These are phyloP conservation scores for Holocentrus rufus DNA, from an alignment of 2,797 vertebrate species.

Conservation along the genomic window DNA sequence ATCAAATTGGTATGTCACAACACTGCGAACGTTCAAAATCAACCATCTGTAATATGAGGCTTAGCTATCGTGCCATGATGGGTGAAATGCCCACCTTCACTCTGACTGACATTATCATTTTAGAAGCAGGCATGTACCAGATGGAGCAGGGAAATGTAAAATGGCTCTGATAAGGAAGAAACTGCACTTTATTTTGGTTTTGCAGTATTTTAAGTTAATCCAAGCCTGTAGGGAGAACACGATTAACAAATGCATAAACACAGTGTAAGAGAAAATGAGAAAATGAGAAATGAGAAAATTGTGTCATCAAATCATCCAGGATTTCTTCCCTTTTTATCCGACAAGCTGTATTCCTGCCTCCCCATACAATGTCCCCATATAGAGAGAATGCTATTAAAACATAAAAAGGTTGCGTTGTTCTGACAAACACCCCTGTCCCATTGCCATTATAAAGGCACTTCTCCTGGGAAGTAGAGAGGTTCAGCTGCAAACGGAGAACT, in stretches of 20 bases:
- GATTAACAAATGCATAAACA: background rate
- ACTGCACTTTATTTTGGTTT: background rate
- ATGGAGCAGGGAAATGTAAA: background rate
- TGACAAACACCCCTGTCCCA: background rate
- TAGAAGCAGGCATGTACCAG: background rate
- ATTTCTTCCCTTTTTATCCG: background rate
- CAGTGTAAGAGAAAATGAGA: background rate
- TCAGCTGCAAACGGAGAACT: background rate
- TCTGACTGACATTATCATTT: background rate
- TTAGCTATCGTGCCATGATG: constrained; percentile 5
- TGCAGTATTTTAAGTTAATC: background rate
- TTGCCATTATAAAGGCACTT: background rate
- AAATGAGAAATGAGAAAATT: too few species aligned
- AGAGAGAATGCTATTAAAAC: too few species aligned
- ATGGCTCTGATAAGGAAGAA: too few species aligned
- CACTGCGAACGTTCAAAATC: background rate
- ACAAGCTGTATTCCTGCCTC: background rate
- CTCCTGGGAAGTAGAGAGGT: background rate
- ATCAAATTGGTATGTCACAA: constrained; percentile 4
- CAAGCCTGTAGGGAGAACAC: background rate
- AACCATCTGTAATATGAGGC: background rate
- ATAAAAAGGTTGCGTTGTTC: background rate
- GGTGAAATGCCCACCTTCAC: constrained; percentile 1
- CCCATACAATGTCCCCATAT: too few species aligned
- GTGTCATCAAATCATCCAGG: background rate